These are phyloP conservation scores for Hemaris fuciformis DNA, from an alignment of 2,888 invertebrate species.

Conservation along the genomic window DNA sequence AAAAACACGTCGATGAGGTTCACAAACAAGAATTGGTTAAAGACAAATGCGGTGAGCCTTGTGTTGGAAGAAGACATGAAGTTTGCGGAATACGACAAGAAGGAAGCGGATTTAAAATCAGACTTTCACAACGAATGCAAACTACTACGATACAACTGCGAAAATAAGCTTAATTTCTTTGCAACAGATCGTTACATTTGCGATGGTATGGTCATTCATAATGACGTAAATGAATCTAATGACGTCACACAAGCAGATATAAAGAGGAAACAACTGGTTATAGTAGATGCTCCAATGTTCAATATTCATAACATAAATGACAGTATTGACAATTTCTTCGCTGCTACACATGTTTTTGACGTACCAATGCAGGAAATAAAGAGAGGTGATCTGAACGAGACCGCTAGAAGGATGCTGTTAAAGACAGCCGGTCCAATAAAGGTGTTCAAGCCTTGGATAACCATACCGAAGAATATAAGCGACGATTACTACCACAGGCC, in stretches of 20 bases:
- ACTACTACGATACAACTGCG: slow-evolving; percentile 52
- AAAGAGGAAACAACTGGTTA: slow-evolving; percentile 25
- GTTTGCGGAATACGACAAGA: slow-evolving; percentile 55
- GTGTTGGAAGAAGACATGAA: not conserved
- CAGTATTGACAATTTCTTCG: slow-evolving; percentile 61
- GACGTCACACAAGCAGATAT: not conserved
- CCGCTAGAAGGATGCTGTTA: slow-evolving; percentile 45
- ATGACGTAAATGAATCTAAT: slow-evolving; percentile 12
- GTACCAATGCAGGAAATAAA: slow-evolving; percentile 49
- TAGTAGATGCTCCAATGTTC: slow-evolving; percentile 49
- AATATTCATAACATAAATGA: slow-evolving; percentile 49
- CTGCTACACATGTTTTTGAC: slow-evolving; percentile 56
- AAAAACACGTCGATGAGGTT: slow-evolving; percentile 16
- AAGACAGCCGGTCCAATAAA: slow-evolving; percentile 48
- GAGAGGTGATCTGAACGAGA: slow-evolving; percentile 31
- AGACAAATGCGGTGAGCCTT: not conserved
- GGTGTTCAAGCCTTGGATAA: slow-evolving; percentile 54
- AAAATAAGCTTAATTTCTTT: slow-evolving; percentile 37
- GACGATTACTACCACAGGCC: slow-evolving; percentile 49
- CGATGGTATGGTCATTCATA: slow-evolving; percentile 26
- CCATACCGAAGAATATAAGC: slow-evolving; percentile 46
- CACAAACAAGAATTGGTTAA: not conserved
- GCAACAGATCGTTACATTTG: slow-evolving; percentile 53
- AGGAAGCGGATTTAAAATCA: slow-evolving; percentile 51
- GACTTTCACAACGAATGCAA: slow-evolving; percentile 51